These are phyloP conservation scores for Camponotus pennsylvanicus DNA, from an alignment of 1,140 invertebrate species.

Conservation along the genomic window DNA sequence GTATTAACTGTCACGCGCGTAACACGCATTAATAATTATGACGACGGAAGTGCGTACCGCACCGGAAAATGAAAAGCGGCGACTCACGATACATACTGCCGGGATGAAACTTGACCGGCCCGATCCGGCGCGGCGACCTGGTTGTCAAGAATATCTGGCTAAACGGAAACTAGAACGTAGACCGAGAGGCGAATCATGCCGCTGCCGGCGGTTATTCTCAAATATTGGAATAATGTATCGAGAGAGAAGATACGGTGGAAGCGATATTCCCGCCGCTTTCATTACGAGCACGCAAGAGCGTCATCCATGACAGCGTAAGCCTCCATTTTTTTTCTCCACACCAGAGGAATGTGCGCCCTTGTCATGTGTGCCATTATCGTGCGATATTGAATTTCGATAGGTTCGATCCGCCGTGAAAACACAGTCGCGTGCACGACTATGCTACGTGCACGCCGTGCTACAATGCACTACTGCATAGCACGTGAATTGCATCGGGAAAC, in stretches of 20 bases:
- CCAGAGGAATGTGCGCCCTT: not conserved
- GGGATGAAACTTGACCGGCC: constrained; percentile 38
- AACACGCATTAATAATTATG: constrained; percentile 35
- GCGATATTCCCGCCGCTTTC: constrained; percentile 25
- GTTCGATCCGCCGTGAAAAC: constrained; percentile 34
- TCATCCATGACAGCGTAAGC: constrained; percentile 38
- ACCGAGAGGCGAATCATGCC: constrained; percentile 55
- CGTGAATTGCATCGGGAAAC: constrained; percentile 51
- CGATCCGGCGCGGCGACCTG: constrained; percentile 25
- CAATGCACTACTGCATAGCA: not conserved
- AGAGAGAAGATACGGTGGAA: not conserved
- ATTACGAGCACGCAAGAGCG: constrained; percentile 32
- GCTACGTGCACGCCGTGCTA: too few species aligned
- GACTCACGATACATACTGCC: constrained; percentile 40
- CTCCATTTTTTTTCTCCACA: constrained; percentile 50
- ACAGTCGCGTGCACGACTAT: not conserved
- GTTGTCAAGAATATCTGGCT: constrained; percentile 37
- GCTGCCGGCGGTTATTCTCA: constrained; percentile 50
- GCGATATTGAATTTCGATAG: constrained; percentile 58
- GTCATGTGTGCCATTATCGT: constrained; percentile 42
- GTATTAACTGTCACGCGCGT: constrained; percentile 15
- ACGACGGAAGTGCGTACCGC: not conserved
- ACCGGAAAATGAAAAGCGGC: constrained; percentile 29
- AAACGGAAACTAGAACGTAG: constrained; percentile 71
- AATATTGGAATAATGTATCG: constrained; percentile 64